Percentiles rank a stretch among this genome's conserved stretches.
These are phyloP conservation scores for Probaryconus sp. DNA, from an alignment of 1,140 invertebrate genomes.

Conservation along the genomic window DNA sequence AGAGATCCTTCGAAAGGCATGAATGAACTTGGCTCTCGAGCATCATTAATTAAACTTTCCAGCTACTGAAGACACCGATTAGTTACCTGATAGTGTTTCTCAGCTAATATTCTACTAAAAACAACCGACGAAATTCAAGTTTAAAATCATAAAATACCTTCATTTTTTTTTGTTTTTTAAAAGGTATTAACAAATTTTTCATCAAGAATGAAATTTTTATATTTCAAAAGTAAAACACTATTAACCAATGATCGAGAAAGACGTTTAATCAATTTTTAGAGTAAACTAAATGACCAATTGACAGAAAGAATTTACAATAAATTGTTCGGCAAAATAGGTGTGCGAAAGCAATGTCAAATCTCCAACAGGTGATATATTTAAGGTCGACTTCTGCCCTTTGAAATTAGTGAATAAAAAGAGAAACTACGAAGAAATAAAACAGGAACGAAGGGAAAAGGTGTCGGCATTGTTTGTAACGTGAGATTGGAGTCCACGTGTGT, in stretches of 20 bases:
- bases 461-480: constrained; percentile 64
- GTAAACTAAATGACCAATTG: too few relatives aligned
- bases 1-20: constrained; percentile 51
- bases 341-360: constrained; percentile 15
- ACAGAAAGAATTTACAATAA: not conserved
- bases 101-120: too few relatives aligned
- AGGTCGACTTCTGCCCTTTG: constrained; percentile 50
- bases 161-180: too few relatives aligned
- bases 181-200: too few relatives aligned
- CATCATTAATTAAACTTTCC: constrained; percentile 57
- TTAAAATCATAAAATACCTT: too few relatives aligned
- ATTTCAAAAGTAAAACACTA: too few relatives aligned
- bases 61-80: constrained; percentile 14
- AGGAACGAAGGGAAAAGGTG: constrained; percentile 34
- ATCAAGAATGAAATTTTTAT: too few relatives aligned
- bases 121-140: too few relatives aligned
- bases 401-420: constrained; percentile 55
- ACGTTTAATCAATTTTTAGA: too few relatives aligned
- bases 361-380: constrained; percentile 53
- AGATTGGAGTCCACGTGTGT: constrained; percentile 55
- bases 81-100: constrained; percentile 6
- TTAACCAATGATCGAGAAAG: too few relatives aligned
- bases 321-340: constrained; percentile 1
- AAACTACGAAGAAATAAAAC: constrained; percentile 39
- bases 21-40: constrained; percentile 42